A percentile compares a stretch with the other conserved stretches of the same genome.
Conservation (phyloP, 2,888 invertebrate species). For the Cancer borealis region DNA sequence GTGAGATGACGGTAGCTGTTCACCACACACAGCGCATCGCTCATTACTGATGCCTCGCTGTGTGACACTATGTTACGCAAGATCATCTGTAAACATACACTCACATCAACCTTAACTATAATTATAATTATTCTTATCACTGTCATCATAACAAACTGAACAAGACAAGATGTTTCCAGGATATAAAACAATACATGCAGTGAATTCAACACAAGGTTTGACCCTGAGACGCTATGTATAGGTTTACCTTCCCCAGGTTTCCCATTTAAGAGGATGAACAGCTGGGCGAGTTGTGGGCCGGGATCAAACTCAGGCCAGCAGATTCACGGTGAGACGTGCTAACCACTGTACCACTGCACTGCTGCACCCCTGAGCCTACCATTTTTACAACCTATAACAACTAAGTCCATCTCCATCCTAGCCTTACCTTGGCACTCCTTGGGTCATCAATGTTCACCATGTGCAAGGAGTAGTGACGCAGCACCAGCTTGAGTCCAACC, state of each 20-base stretch:
- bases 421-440: conserved; percentile 58
- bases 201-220: too few relatives aligned
- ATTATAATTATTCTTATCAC: not conserved
- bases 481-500: conserved; percentile 69
- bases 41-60: conserved; percentile 55
- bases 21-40: conserved; percentile 69
- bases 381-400: not conserved
- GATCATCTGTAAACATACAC: conserved; percentile 57
- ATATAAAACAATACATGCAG: too few relatives aligned
- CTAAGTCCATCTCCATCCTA: not conserved
- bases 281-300: too few relatives aligned
- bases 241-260: too few relatives aligned
- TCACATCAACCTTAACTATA: not conserved
- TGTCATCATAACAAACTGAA: too few relatives aligned
- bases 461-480: conserved; percentile 69
- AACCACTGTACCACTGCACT: too few relatives aligned
- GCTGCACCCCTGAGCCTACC: too few relatives aligned
- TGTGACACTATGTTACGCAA: conserved; percentile 61
- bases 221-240: too few relatives aligned
- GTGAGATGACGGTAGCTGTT: conserved; percentile 60
- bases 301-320: too few relatives aligned
- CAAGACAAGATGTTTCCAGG: too few relatives aligned
- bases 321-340: too few relatives aligned
- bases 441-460: conserved; percentile 60
- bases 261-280: too few relatives aligned